phyloP scores from a whole-genome alignment of 2,113 vertebrate species.

The Xenopus tropicalis region UCB_Xtro_10.0 CM004447.2:128397001-128397500 shows the following conservation, averaged over 20 bases:
- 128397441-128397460: constrained; percentile 67
- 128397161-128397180: constrained; percentile 33
- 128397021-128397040: too few relatives aligned
- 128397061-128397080: too few relatives aligned
- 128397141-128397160: too few relatives aligned
- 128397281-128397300: constrained; percentile 48
- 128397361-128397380: constrained; percentile 45
- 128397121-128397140: too few relatives aligned
- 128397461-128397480: constrained; percentile 15
- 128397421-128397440: constrained; percentile 65
- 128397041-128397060: too few relatives aligned
- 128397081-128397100: too few relatives aligned
- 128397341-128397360: constrained; percentile 64
- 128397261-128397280: constrained; percentile 51
- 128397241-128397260: constrained; percentile 49
- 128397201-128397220: constrained; percentile 48
- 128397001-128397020: too few relatives aligned
- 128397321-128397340: constrained; percentile 65
- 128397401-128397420: constrained; percentile 53
- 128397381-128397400: constrained; percentile 60
- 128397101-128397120: too few relatives aligned
- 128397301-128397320: constrained; percentile 52
- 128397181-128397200: constrained; percentile 44
- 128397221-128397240: constrained; percentile 50
- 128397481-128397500: constrained; percentile 22